These are phyloP conservation scores for Netelia virgata DNA, from an alignment of 2,888 invertebrate genomes.

Conservation along the genomic window DNA sequence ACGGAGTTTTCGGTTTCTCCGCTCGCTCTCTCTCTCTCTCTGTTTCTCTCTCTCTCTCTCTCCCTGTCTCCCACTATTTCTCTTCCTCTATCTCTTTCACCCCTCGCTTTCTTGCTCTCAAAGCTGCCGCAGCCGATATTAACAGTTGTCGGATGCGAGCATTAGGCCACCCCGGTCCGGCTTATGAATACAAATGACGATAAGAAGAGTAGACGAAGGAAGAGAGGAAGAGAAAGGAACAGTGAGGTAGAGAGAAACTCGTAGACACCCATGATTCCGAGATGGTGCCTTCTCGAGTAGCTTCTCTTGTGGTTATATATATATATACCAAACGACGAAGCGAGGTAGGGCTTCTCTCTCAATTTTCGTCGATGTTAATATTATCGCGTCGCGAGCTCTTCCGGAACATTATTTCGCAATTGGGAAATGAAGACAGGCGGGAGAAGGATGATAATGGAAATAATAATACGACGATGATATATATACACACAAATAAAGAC, in stretches of 20 bases:
- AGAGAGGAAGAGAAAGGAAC: background rate
- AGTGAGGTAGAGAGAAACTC: background rate
- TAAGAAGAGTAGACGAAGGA: constrained; percentile 4
- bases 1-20: constrained; percentile 40
- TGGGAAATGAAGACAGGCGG: constrained; percentile 15
- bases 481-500: constrained; percentile 23
- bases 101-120: background rate
- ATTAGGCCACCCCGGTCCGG: constrained; percentile 62
- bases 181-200: constrained; percentile 71
- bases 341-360: constrained; percentile 15
- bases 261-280: constrained; percentile 55
- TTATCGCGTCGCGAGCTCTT: background rate
- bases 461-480: constrained; percentile 7
- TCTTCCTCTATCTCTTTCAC: constrained; percentile 15
- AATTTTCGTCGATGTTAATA: constrained; percentile 37
- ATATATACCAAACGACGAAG: constrained; percentile 18
- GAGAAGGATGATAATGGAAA: background rate
- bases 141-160: constrained; percentile 69
- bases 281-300: background rate
- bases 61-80: constrained; percentile 36
- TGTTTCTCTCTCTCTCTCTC: background rate
- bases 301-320: constrained; percentile 20
- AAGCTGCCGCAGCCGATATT: constrained; percentile 60
- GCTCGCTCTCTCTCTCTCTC: background rate
- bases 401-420: constrained; percentile 34